phyloP scores from a whole-genome alignment of 2,888 invertebrate genomes.

The Cosmorhoe ocellata region DNA sequence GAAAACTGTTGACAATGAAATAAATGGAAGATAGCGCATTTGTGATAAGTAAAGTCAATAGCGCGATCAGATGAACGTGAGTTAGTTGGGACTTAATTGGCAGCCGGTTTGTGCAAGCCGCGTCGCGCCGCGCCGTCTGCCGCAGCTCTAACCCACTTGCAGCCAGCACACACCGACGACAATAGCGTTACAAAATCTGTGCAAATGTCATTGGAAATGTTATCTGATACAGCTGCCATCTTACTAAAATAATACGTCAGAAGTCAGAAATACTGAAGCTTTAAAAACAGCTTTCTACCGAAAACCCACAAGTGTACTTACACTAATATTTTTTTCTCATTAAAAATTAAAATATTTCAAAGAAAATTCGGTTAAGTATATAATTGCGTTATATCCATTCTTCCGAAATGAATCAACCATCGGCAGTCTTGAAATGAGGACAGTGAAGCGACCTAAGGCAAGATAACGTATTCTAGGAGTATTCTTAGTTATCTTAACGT shows the following conservation, averaged over 20 bases:
- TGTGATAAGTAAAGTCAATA: conserved; percentile 4
- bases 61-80: conserved; percentile 21
- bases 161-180: conserved; percentile 33
- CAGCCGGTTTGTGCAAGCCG: conserved; percentile 51
- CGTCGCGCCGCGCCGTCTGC: conserved; percentile 72
- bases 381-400: too few relatives aligned
- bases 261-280: conserved; percentile 18
- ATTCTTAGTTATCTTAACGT: conserved; percentile 54
- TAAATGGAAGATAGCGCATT: conserved; percentile 2
- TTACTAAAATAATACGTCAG: conserved; percentile 30
- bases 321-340: too few relatives aligned
- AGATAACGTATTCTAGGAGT: conserved; percentile 68
- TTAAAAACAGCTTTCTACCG: conserved; percentile 15
- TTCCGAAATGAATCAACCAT: conserved; percentile 43
- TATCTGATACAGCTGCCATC: conserved; percentile 17
- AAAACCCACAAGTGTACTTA: conserved; percentile 16
- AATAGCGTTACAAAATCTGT: conserved; percentile 21
- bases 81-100: conserved; percentile 46
- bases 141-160: conserved; percentile 57
- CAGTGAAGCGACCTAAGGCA: conserved; percentile 68
- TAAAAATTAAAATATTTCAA: too few relatives aligned
- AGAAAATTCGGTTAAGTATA: too few relatives aligned
- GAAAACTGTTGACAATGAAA: neutral
- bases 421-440: conserved; percentile 55
- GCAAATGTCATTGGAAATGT: conserved; percentile 12